phyloP scores from a whole-genome alignment of 2,888 invertebrate genomes.

The Drosophila anomalipes region DNA sequence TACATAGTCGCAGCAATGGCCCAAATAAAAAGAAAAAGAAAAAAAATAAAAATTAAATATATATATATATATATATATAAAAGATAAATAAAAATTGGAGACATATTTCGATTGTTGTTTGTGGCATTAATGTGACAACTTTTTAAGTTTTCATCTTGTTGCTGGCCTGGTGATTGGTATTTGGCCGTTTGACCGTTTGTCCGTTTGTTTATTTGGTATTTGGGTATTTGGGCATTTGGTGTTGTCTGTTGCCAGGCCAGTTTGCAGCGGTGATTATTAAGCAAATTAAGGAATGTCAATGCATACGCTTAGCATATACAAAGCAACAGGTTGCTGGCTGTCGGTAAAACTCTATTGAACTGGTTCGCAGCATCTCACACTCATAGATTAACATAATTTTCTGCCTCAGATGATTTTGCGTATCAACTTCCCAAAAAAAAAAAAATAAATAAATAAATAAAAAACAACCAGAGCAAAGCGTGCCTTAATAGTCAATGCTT shows the following conservation, averaged over 20 bases:
- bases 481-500: background rate
- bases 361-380: slow-evolving; percentile 55
- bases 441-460: background rate
- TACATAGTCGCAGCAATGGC: slow-evolving; percentile 30
- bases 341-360: slow-evolving; percentile 69
- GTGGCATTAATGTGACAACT: slow-evolving; percentile 43
- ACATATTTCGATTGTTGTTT: slow-evolving; percentile 53
- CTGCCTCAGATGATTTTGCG: slow-evolving; percentile 55
- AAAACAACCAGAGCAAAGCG: slow-evolving; percentile 1
- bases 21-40: slow-evolving; percentile 16
- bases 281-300: slow-evolving; percentile 78
- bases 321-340: slow-evolving; percentile 69
- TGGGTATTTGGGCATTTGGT: slow-evolving; percentile 9
- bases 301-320: slow-evolving; percentile 76
- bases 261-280: slow-evolving; percentile 69
- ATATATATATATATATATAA: background rate
- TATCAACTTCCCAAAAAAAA: slow-evolving; percentile 47
- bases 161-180: slow-evolving; percentile 9
- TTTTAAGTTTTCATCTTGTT: slow-evolving; percentile 28
- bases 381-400: slow-evolving; percentile 58
- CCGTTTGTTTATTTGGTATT: slow-evolving; percentile 7
- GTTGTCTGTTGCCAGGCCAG: slow-evolving; percentile 69
- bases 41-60: background rate
- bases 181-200: slow-evolving; percentile 1
- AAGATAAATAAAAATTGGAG: slow-evolving; percentile 14